phyloP scores from a whole-genome alignment of 2,113 vertebrate species.

The Bubalus kerabau region DNA sequence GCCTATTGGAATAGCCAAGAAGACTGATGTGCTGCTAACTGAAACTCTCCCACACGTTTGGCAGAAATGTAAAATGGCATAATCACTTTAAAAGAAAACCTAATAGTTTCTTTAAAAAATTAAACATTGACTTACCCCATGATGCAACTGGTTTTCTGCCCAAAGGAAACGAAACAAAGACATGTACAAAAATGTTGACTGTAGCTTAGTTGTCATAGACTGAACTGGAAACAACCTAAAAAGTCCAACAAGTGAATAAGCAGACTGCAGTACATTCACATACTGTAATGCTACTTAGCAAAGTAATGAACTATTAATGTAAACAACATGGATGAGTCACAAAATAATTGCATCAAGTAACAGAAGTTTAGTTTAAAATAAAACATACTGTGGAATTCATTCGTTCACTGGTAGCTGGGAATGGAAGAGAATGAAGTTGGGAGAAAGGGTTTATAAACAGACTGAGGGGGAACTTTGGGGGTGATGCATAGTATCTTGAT shows the following conservation, averaged over 20 bases:
- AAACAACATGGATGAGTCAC: not conserved
- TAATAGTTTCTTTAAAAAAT: not conserved
- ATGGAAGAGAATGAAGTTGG: not conserved
- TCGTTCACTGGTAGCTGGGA: not conserved
- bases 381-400: not conserved
- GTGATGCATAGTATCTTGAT: not conserved
- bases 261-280: not conserved
- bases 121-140: not conserved
- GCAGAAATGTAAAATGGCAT: not conserved
- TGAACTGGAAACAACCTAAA: not conserved
- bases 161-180: not conserved
- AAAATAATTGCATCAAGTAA: not conserved
- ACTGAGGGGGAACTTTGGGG: not conserved
- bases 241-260: not conserved
- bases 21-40: not conserved
- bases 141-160: not conserved
- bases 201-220: not conserved
- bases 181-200: not conserved
- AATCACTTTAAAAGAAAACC: not conserved
- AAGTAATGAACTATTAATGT: not conserved
- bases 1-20: not conserved
- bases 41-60: not conserved
- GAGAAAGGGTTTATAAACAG: not conserved
- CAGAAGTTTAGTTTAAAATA: not conserved
- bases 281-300: not conserved